Conservation (phyloP, 2,888 invertebrate genomes). For the Drosophila borealis region DNA sequence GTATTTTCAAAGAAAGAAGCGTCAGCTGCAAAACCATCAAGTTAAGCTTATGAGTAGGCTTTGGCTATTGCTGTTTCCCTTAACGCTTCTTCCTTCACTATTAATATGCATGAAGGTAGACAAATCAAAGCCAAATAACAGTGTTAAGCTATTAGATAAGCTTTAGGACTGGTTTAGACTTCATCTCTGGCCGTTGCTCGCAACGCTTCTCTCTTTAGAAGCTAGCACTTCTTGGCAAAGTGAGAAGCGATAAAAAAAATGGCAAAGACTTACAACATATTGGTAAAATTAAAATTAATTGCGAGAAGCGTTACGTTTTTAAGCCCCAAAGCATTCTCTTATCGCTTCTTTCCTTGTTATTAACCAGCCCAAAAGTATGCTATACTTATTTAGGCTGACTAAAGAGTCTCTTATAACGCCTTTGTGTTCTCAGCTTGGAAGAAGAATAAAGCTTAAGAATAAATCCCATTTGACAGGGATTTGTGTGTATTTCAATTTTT, state of each 20-base stretch:
- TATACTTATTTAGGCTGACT: not conserved
- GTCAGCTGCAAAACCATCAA: not conserved
- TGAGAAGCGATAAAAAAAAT: too few relatives aligned
- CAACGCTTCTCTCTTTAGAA: not conserved
- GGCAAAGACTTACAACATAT: too few relatives aligned
- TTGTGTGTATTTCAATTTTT: slow-evolving; percentile 36
- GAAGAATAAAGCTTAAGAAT: not conserved
- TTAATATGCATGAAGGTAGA: not conserved
- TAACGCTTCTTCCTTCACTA: not conserved
- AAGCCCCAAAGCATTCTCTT: not conserved
- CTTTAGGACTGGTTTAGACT: not conserved
- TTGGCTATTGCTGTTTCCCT: not conserved
- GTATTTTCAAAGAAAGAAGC: too few relatives aligned
- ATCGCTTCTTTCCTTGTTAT: not conserved
- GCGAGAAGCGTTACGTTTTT: not conserved
- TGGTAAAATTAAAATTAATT: too few relatives aligned
- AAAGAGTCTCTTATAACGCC: not conserved
- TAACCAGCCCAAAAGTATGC: slow-evolving; percentile 37
- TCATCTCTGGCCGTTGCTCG: not conserved
- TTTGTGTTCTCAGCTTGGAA: not conserved
- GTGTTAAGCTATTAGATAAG: too few relatives aligned
- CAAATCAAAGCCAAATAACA: not conserved
- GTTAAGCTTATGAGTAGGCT: not conserved
- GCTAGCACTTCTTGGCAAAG: too few relatives aligned
- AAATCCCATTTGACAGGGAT: slow-evolving; percentile 22